phyloP scores from a whole-genome alignment of 2,888 invertebrate genomes.

The Stenurella melanura region DNA sequence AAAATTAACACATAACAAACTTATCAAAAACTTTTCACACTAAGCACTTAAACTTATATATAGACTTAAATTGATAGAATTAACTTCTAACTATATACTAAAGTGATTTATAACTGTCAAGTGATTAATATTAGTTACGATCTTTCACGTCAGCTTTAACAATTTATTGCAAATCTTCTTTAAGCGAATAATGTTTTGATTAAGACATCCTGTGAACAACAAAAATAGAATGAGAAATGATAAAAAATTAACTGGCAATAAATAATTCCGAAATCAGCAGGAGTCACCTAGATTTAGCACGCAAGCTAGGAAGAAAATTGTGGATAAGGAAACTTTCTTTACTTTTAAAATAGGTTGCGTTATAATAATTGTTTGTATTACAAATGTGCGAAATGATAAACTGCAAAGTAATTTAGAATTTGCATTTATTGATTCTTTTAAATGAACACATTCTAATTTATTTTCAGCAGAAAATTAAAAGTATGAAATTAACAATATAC shows the following conservation, averaged over 20 bases:
- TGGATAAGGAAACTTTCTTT: slow-evolving; percentile 3
- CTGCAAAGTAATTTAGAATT: neutral
- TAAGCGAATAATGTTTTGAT: slow-evolving; percentile 23
- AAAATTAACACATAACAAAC: too few species aligned
- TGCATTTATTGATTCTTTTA: too few species aligned
- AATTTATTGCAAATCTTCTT: slow-evolving; percentile 1
- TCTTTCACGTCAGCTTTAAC: neutral
- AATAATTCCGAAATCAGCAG: slow-evolving; percentile 13
- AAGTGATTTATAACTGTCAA: neutral
- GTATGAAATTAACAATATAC: too few species aligned
- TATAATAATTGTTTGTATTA: neutral
- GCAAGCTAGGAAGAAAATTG: neutral
- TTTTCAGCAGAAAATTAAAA: too few species aligned
- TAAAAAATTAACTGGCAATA: slow-evolving; percentile 9
- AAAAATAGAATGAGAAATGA: slow-evolving; percentile 22
- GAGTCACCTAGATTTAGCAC: slow-evolving; percentile 19
- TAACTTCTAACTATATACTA: too few species aligned
- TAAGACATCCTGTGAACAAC: slow-evolving; percentile 23
- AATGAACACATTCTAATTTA: too few species aligned
- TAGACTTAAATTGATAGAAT: too few species aligned
- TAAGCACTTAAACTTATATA: too few species aligned
- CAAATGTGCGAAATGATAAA: neutral
- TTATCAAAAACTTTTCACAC: too few species aligned
- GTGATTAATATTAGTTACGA: slow-evolving; percentile 5
- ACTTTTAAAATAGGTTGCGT: neutral